Percentiles rank a stretch among this genome's conserved stretches.
Evolutionary conservation across 2,888 invertebrate species (phyloP).

Genomic region (Boloria euphrosyne): DNA sequence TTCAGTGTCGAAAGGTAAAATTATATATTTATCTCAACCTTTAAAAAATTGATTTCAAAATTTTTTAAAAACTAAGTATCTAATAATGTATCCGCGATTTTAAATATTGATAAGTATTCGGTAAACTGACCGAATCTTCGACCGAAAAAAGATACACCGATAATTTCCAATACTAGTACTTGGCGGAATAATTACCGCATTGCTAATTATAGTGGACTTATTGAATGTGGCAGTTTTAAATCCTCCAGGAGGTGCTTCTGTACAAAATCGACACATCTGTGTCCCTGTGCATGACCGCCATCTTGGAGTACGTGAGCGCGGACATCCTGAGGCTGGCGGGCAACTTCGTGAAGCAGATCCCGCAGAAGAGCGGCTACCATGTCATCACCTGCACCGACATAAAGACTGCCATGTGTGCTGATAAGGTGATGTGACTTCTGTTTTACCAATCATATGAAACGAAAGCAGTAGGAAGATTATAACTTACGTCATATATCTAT

Average conservation of each 20-base stretch:
- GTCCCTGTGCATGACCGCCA: slow-evolving; percentile 94
- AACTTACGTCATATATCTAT: no score
- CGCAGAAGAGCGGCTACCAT: slow-evolving; percentile 83
- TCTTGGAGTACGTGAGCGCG: slow-evolving; percentile 96
- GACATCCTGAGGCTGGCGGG: slow-evolving; percentile 98
- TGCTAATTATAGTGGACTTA: no score
- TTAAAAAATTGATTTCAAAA: no score
- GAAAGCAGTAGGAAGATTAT: no score
- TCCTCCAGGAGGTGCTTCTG: slow-evolving; percentile 88
- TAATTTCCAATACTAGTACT: background rate
- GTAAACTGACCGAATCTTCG: background rate
- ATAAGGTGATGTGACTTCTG: slow-evolving; percentile 86
- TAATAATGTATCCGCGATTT: no score
- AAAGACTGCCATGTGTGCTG: slow-evolving; percentile 98
- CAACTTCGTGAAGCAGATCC: slow-evolving; percentile 98
- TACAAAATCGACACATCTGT: slow-evolving; percentile 95
- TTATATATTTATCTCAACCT: no score
- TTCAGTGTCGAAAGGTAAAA: no score
- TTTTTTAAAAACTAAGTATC: no score
- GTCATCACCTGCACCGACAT: slow-evolving; percentile 96
- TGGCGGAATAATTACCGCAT: no score
- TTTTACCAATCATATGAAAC: background rate
- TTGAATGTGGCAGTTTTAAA: background rate
- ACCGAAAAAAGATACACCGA: background rate
- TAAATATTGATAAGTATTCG: background rate